Percentiles rank a stretch among this genome's conserved stretches.
Evolutionary conservation across 2,797 vertebrate genomes (phyloP).

Genomic region (Serranus cabrilla): DNA sequence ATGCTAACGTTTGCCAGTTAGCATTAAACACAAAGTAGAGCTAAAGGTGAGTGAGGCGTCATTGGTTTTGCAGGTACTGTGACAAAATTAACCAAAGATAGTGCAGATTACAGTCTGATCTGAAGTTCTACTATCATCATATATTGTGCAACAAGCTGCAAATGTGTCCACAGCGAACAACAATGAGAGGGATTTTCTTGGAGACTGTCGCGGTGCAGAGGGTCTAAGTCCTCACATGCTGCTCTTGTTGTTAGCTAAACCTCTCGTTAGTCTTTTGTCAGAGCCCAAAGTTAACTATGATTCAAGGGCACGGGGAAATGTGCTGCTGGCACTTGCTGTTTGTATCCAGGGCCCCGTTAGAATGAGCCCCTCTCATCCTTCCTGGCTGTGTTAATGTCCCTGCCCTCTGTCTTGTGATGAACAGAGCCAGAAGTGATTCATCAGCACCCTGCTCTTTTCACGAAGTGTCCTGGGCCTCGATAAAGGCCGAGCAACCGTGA

Average conservation of each 20-base stretch:
- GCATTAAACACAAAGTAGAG: neutral
- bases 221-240: neutral
- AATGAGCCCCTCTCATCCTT: constrained; percentile 52
- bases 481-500: constrained; percentile 80
- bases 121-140: neutral
- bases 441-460: constrained; percentile 75
- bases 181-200: neutral
- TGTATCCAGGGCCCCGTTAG: constrained; percentile 36
- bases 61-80: neutral
- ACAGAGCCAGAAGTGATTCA: constrained; percentile 72
- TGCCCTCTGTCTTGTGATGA: constrained; percentile 62
- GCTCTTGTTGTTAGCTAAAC: constrained; percentile 8
- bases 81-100: neutral
- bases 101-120: too few species aligned
- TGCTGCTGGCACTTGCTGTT: constrained; percentile 20
- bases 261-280: constrained; percentile 8
- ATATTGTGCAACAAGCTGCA: neutral
- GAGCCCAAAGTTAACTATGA: constrained; percentile 18
- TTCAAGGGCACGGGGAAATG: constrained; percentile 36
- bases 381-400: constrained; percentile 61
- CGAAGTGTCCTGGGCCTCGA: constrained; percentile 79
- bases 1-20: neutral
- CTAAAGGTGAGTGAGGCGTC: too few species aligned
- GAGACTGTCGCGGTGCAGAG: neutral
- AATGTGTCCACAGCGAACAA: neutral